These are phyloP conservation scores for Leistus spinibarbis DNA, from an alignment of 2,888 invertebrate species.

Conservation along the genomic window DNA sequence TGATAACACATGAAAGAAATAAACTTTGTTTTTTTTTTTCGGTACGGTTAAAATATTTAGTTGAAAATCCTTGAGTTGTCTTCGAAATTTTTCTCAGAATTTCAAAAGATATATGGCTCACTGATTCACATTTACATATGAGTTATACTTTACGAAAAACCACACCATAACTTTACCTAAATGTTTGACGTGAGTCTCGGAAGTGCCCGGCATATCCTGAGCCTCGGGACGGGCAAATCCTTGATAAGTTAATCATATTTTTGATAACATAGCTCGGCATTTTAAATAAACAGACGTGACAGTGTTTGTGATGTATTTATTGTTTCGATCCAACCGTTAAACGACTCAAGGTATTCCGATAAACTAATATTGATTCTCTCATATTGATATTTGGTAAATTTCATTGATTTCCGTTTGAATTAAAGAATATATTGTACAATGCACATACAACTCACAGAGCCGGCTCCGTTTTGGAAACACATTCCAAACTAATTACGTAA, in stretches of 20 bases:
- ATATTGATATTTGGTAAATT: neutral
- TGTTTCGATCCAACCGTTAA: neutral
- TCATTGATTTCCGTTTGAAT: neutral
- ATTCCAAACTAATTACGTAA: too few species aligned
- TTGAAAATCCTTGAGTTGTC: neutral
- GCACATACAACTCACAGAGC: too few species aligned
- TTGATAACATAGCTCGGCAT: neutral
- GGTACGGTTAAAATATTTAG: neutral
- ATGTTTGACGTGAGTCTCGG: neutral
- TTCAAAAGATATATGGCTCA: neutral
- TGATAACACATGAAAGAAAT: neutral
- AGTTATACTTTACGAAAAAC: neutral
- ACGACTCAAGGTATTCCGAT: neutral
- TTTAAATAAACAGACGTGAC: neutral
- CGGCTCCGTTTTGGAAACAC: too few species aligned
- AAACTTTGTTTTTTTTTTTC: neutral
- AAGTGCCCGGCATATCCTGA: neutral
- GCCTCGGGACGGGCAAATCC: neutral
- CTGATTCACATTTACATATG: neutral
- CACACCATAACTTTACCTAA: neutral
- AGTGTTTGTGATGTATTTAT: neutral
- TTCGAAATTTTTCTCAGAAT: neutral
- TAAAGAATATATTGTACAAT: too few species aligned
- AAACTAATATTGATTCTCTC: neutral
- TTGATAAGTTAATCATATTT: neutral